A percentile compares a stretch with the other conserved stretches of the same genome.
Conservation (phyloP, 2,888 invertebrate genomes). For the Euplexia lucipara region DNA sequence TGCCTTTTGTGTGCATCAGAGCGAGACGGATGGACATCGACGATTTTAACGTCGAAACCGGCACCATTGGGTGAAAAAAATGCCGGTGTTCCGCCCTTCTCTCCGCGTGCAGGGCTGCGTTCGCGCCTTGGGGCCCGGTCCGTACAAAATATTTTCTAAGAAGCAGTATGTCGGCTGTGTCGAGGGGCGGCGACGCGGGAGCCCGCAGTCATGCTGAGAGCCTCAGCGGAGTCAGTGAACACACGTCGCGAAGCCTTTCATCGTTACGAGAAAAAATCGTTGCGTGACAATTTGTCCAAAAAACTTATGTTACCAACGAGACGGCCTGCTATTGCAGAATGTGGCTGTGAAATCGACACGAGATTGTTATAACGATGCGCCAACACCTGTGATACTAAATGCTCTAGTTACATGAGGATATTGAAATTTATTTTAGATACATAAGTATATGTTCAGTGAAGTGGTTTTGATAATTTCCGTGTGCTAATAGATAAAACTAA, state of each 20-base stretch:
- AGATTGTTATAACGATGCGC: constrained; percentile 85
- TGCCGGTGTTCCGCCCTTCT: constrained; percentile 84
- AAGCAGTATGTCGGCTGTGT: constrained; percentile 87
- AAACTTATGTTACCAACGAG: constrained; percentile 78
- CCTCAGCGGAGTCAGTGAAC: constrained; percentile 88
- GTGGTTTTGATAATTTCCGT: constrained; percentile 80
- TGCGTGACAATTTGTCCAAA: constrained; percentile 82
- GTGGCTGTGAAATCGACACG: constrained; percentile 73
- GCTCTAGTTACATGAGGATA: constrained; percentile 81
- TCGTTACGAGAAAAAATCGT: constrained; percentile 84
- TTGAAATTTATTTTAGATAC: constrained; percentile 80
- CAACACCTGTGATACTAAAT: constrained; percentile 83
- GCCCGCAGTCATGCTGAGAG: constrained; percentile 90
- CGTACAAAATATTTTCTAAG: constrained; percentile 85
- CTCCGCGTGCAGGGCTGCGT: constrained; percentile 82
- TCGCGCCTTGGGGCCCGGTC: constrained; percentile 80
- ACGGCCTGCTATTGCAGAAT: constrained; percentile 65
- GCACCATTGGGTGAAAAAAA: constrained; percentile 87
- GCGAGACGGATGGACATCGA: constrained; percentile 70
- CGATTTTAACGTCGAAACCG: constrained; percentile 62
- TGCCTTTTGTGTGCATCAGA: constrained; percentile 60
- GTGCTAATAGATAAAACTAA: constrained; percentile 74
- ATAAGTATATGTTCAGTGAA: constrained; percentile 81
- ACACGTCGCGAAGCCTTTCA: constrained; percentile 87
- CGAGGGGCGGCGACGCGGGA: constrained; percentile 90